Evolutionary conservation across 92 coral and sea anemone genomes (phyloP).

Genomic region (Micromussa lordhowensis): DNA sequence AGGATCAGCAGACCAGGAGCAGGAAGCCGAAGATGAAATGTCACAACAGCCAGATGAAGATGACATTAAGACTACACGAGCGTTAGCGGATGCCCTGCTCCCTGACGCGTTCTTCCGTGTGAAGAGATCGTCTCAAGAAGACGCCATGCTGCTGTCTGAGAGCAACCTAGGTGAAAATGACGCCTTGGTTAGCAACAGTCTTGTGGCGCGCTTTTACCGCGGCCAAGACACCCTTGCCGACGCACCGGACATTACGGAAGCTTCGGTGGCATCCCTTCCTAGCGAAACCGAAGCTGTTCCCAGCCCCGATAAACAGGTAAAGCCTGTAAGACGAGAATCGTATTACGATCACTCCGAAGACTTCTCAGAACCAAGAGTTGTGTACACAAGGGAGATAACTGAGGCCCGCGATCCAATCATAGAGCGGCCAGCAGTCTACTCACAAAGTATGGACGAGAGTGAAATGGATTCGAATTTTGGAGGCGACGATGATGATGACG

Average conservation of each 20-base stretch:
- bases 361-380: constrained; percentile 70
- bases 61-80: neutral
- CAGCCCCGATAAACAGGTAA: constrained; percentile 9
- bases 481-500: constrained; percentile 70
- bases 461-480: constrained; percentile 88
- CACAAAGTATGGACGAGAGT: constrained; percentile 58
- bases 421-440: constrained; percentile 87
- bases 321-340: constrained; percentile 8
- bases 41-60: neutral
- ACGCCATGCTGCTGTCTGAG: constrained; percentile 15
- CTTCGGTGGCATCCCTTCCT: constrained; percentile 69
- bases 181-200: constrained; percentile 44
- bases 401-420: constrained; percentile 70
- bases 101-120: constrained; percentile 26
- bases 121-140: constrained; percentile 36
- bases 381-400: constrained; percentile 72
- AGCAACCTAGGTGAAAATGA: constrained; percentile 37
- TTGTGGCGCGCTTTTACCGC: constrained; percentile 83
- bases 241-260: constrained; percentile 25
- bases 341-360: constrained; percentile 29
- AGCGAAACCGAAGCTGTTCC: constrained; percentile 46
- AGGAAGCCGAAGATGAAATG: neutral
- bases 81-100: constrained; percentile 31
- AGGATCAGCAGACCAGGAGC: constrained; percentile 14
- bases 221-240: constrained; percentile 74